Base-by-base conservation (phyloP, 1,140 invertebrate genomes). In the Platyura marginata region DNA sequence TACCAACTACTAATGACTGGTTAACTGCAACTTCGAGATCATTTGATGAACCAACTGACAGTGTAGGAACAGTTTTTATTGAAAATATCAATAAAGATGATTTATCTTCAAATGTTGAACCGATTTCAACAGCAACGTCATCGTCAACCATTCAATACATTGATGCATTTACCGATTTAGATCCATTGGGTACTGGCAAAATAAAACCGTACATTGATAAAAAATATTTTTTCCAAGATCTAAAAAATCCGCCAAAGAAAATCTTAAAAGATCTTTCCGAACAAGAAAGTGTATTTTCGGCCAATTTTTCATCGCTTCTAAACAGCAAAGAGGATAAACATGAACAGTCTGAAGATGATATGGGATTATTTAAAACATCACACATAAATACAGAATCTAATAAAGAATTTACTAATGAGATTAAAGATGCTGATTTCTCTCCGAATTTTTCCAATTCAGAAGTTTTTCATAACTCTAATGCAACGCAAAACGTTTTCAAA, bases 171-270 rank as follows among this genome's bases (percentile, higher is more conserved):
- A 89, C 82, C 25, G 87, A 91, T 62, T 65, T 92, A 63, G 88
- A 93, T 72, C 87, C 88, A 42, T 63, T 93, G 53, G 86, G 87
- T 54, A 88, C 84, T 48, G 85, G 87, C 50, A 72, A 80, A 58
- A 85, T 75, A 64, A 84, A 82, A 64, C 87, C 88, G 36, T 92
- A 89, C 66, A 74, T 92, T 51, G 87, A 93, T 70, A 89, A 89
- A 65, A 90, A 90, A 71, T 84, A 89, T 60, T 92, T 93, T 66
- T 93, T 93, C 70, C 82, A 88, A 67, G 82, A 90, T 54, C 68
- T 91, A 46, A 90, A 90, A 69, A 90, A 90, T 65, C 86, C 85
- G 46, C 83, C 85, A 41, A 88, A 88, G 68, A 89, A 88, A 66
- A 76, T 83, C 16, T 68, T 89, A 36, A 90, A 89, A 67, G 85